A percentile compares a stretch with the other conserved stretches of the same genome.
Evolutionary conservation across 2,113 vertebrate genomes (phyloP).

Genomic region (Oxyura jamaicensis): DNA sequence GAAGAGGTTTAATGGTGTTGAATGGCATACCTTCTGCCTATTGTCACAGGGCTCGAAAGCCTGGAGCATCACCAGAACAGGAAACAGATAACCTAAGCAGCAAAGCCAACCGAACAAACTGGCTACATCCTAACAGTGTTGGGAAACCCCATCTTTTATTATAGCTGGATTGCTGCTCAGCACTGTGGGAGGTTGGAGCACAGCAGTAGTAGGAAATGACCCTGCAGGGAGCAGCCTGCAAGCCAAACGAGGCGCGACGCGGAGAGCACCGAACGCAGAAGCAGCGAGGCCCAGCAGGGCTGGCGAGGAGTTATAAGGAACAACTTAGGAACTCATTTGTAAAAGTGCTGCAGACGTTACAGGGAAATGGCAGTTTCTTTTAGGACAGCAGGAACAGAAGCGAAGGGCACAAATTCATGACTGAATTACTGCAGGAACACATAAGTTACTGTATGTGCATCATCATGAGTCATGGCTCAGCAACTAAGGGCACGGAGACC

Average conservation of each 20-base stretch:
- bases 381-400: neutral
- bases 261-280: neutral
- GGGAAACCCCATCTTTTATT: conserved; percentile 14
- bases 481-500: neutral
- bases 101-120: neutral
- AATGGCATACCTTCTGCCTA: conserved; percentile 24
- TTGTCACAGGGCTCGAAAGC: neutral
- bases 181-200: neutral
- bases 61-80: conserved; percentile 33
- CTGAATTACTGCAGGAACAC: neutral
- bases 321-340: neutral
- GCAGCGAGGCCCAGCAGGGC: neutral
- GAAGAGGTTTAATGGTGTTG: neutral
- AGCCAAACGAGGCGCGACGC: neutral
- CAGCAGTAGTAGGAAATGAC: conserved; percentile 12
- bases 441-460: neutral
- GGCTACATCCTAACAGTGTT: neutral
- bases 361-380: neutral
- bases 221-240: neutral
- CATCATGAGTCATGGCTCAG: neutral
- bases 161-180: neutral
- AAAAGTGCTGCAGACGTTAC: neutral
- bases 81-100: conserved; percentile 36
- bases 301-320: neutral
- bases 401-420: neutral